phyloP scores from a whole-genome alignment of 2,797 vertebrate genomes.

The Darevskia nairensis region DNA sequence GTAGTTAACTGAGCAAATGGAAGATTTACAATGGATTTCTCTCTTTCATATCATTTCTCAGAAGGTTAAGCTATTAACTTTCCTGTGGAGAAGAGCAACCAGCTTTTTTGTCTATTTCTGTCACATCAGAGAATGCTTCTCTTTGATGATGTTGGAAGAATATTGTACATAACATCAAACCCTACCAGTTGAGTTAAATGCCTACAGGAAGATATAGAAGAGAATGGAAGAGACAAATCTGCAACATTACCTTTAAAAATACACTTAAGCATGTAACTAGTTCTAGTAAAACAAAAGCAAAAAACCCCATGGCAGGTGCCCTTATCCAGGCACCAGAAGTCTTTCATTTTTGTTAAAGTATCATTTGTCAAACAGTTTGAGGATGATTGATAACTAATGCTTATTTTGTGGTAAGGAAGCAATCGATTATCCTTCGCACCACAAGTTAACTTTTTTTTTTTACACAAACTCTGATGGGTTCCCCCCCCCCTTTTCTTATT shows the following conservation, averaged over 20 bases:
- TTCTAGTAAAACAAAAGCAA: not conserved
- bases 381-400: not conserved
- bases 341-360: not conserved
- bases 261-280: not conserved
- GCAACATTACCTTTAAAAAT: not conserved
- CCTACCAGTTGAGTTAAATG: not conserved
- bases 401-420: not conserved
- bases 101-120: not conserved
- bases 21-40: accelerated
- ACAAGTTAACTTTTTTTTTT: not conserved
- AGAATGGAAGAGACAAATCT: not conserved
- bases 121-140: constrained; percentile 11
- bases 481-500: not conserved
- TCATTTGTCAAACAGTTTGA: not conserved
- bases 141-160: not conserved
- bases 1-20: constrained; percentile 23
- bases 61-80: not conserved
- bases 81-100: constrained; percentile 24
- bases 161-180: constrained; percentile 5
- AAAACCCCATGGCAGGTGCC: not conserved
- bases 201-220: not conserved
- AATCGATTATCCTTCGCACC: not conserved
- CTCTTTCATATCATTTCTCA: constrained; percentile 23
- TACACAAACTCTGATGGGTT: not conserved
- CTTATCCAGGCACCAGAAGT: not conserved